phyloP scores from a whole-genome alignment of 2,113 vertebrate genomes.

The Paedocypris sp. region DNA sequence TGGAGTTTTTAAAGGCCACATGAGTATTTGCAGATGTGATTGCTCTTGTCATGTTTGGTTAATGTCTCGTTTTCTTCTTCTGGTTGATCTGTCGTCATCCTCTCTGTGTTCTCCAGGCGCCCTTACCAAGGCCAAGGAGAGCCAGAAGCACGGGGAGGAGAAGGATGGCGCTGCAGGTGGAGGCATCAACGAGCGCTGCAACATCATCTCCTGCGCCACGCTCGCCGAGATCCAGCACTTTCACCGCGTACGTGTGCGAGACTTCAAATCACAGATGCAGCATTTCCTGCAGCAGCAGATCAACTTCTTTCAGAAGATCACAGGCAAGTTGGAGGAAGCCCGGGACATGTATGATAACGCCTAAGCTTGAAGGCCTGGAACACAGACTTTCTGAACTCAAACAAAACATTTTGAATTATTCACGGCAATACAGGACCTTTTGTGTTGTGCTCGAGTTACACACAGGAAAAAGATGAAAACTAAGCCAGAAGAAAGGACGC shows the following conservation, averaged over 20 bases:
- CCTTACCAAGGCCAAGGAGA: slow-evolving; percentile 94
- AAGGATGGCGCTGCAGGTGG: slow-evolving; percentile 86
- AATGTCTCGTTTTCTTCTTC: not conserved
- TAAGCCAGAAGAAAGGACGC: no score
- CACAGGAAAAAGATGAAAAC: no score
- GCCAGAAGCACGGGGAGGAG: slow-evolving; percentile 45
- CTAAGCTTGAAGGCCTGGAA: slow-evolving; percentile 41
- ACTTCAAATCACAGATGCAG: slow-evolving; percentile 94
- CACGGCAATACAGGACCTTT: no score
- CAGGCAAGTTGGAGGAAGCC: slow-evolving; percentile 85
- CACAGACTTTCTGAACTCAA: not conserved
- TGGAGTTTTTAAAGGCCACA: not conserved
- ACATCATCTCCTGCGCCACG: slow-evolving; percentile 94
- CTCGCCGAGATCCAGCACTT: slow-evolving; percentile 96
- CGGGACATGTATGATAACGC: slow-evolving; percentile 82
- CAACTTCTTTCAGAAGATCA: slow-evolving; percentile 93
- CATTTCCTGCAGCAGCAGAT: slow-evolving; percentile 93
- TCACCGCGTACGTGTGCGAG: slow-evolving; percentile 86
- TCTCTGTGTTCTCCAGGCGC: slow-evolving; percentile 64
- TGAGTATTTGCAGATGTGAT: not conserved
- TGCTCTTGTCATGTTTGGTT: not conserved
- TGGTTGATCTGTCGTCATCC: not conserved
- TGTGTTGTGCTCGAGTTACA: no score
- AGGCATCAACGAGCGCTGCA: slow-evolving; percentile 85
- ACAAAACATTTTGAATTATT: no score